Conservation (phyloP, 2,113 vertebrate genomes). For the Xyliphius kryptos region DNA sequence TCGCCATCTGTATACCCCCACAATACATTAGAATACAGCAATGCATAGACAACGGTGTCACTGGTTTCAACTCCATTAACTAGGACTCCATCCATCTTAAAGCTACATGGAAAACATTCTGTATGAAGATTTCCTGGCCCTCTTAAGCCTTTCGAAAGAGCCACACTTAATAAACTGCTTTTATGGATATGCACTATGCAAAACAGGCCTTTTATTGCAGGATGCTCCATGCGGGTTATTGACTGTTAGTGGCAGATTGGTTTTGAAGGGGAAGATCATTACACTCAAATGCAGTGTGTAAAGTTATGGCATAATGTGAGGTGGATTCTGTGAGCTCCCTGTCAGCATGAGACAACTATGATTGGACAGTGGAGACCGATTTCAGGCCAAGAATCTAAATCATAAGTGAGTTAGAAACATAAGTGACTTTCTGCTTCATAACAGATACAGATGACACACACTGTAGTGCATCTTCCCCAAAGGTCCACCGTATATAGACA, state of each 20-base stretch:
- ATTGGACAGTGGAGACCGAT: conserved; percentile 12
- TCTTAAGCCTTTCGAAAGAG: conserved; percentile 38
- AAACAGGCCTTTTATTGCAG: conserved; percentile 50
- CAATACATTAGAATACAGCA: conserved; percentile 1
- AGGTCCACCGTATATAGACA: too few species aligned
- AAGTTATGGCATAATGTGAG: conserved; percentile 8
- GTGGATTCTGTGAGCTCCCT: conserved; percentile 23
- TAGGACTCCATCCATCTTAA: conserved; percentile 10
- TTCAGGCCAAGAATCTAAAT: conserved; percentile 7
- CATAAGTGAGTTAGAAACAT: conserved; percentile 11
- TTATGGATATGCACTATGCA: conserved; percentile 56
- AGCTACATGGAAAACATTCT: background rate
- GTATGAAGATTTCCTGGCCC: conserved; percentile 5
- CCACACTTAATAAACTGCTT: conserved; percentile 26
- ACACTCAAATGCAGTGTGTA: conserved; percentile 22
- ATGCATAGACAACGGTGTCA: background rate
- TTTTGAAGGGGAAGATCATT: conserved; percentile 7
- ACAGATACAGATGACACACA: too few species aligned
- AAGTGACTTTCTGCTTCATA: background rate
- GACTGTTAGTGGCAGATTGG: conserved; percentile 19
- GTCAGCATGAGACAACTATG: conserved; percentile 24
- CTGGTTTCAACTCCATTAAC: conserved; percentile 5
- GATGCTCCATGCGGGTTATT: conserved; percentile 34
- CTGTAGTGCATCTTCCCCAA: too few species aligned
- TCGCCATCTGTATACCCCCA: conserved; percentile 3